phyloP scores from a whole-genome alignment of 2,113 vertebrate species.

The Pyxicephalus adspersus region DNA sequence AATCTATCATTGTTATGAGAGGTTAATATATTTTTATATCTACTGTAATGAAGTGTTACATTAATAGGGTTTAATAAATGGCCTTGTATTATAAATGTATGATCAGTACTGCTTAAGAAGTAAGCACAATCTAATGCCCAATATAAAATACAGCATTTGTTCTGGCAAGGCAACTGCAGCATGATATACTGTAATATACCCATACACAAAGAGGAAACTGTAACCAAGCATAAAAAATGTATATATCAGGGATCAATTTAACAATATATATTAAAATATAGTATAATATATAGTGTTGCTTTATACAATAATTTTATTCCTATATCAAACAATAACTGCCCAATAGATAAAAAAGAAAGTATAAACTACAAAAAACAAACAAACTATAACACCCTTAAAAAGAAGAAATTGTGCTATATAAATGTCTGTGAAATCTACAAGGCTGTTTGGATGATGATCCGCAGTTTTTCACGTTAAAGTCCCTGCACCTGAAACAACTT shows the following conservation, averaged over 20 bases:
- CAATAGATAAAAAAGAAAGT: neutral
- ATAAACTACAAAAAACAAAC: neutral
- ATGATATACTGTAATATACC: neutral
- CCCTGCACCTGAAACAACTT: conserved; percentile 32
- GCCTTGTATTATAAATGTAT: conserved; percentile 25
- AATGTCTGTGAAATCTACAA: conserved; percentile 18
- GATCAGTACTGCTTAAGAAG: conserved; percentile 20
- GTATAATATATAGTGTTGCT: too few species aligned
- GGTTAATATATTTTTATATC: conserved; percentile 49
- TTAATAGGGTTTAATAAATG: conserved; percentile 38
- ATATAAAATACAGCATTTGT: conserved; percentile 16
- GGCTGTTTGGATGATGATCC: conserved; percentile 23
- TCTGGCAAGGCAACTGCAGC: neutral
- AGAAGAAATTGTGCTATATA: neutral
- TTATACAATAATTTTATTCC: too few species aligned
- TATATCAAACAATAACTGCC: too few species aligned
- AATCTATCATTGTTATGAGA: conserved; percentile 43
- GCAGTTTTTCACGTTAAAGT: neutral
- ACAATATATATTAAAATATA: too few species aligned
- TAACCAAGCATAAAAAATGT: neutral
- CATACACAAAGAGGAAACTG: neutral
- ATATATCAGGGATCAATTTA: too few species aligned
- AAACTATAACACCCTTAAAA: neutral
- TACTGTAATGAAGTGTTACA: conserved; percentile 42
- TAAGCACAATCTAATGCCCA: neutral